phyloP scores from a whole-genome alignment of 2,888 invertebrate genomes.

The Megalurothrips usitatus region DNA sequence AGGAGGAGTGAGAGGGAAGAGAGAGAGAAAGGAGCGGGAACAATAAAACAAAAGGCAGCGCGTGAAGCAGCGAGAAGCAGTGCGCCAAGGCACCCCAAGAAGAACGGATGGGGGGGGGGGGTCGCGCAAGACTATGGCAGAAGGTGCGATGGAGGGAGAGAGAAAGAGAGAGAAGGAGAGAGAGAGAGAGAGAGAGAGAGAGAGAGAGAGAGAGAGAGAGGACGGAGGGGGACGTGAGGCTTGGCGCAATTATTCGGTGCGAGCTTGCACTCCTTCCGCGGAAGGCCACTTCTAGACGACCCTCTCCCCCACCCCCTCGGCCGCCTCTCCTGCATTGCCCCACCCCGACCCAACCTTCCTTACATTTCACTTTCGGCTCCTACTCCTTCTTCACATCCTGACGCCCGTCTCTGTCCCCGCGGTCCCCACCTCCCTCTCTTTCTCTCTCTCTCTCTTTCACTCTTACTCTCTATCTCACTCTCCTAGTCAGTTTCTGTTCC shows the following conservation, averaged over 20 bases:
- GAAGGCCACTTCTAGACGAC: too few relatives aligned
- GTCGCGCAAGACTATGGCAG: constrained; percentile 11
- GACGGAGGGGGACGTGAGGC: not conserved
- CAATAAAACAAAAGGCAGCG: not conserved
- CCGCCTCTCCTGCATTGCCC: too few relatives aligned
- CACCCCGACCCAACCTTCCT: too few relatives aligned
- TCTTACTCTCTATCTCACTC: too few relatives aligned
- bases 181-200: not conserved
- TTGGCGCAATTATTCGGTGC: not conserved
- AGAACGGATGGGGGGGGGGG: not conserved
- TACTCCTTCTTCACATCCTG: too few relatives aligned
- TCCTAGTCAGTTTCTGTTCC: too few relatives aligned
- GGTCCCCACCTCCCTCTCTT: too few relatives aligned
- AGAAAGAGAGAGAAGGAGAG: too few relatives aligned
- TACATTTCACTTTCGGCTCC: too few relatives aligned
- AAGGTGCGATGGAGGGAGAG: not conserved
- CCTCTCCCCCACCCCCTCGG: too few relatives aligned
- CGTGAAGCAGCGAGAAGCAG: not conserved
- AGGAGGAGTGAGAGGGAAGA: not conserved
- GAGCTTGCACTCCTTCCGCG: not conserved
- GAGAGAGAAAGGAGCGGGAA: not conserved
- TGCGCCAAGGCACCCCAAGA: not conserved
- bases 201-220: not conserved
- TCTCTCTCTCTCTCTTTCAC: too few relatives aligned
- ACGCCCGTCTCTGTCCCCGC: too few relatives aligned